Evolutionary conservation across 2,113 vertebrate genomes (phyloP).

Genomic region (Dissostichus mawsoni): DNA sequence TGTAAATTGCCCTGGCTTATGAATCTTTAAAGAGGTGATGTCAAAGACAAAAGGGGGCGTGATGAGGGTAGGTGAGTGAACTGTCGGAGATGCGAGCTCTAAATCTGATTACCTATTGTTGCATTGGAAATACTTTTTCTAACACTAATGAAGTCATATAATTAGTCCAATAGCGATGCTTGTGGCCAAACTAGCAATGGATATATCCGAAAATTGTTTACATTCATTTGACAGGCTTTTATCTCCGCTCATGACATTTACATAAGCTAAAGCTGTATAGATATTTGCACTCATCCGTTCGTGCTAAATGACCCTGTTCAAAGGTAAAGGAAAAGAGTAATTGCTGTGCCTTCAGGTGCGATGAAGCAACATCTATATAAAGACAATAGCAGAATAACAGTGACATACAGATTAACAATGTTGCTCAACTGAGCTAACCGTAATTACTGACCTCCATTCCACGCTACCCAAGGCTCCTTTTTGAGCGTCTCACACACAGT

Average conservation of each 20-base stretch:
- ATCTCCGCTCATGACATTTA: slow-evolving; percentile 1
- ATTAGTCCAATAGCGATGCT: slow-evolving; percentile 59
- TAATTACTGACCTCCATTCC: slow-evolving; percentile 77
- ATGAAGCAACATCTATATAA: slow-evolving; percentile 66
- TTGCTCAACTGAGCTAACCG: slow-evolving; percentile 63
- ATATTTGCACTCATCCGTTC: slow-evolving; percentile 34
- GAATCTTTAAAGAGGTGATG: slow-evolving; percentile 84
- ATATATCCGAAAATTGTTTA: not conserved
- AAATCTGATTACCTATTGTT: slow-evolving; percentile 62
- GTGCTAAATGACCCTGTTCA: slow-evolving; percentile 58
- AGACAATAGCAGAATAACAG: slow-evolving; percentile 69
- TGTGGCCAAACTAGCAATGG: slow-evolving; percentile 26
- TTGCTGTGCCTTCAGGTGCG: slow-evolving; percentile 64
- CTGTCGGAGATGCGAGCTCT: slow-evolving; percentile 58
- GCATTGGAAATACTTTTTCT: slow-evolving; percentile 35
- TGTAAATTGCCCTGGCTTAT: slow-evolving; percentile 81
- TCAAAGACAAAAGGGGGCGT: slow-evolving; percentile 80
- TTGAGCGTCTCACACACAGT: slow-evolving; percentile 32
- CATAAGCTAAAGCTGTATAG: not conserved
- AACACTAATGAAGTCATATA: slow-evolving; percentile 57
- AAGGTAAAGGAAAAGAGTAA: slow-evolving; percentile 62
- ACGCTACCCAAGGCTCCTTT: slow-evolving; percentile 59
- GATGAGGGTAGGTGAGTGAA: slow-evolving; percentile 43
- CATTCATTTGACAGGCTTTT: slow-evolving; percentile 2
- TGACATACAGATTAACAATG: slow-evolving; percentile 69